phyloP scores from a whole-genome alignment of 92 coral and sea anemone species.

The Anthopleura xanthogrammica region DNA sequence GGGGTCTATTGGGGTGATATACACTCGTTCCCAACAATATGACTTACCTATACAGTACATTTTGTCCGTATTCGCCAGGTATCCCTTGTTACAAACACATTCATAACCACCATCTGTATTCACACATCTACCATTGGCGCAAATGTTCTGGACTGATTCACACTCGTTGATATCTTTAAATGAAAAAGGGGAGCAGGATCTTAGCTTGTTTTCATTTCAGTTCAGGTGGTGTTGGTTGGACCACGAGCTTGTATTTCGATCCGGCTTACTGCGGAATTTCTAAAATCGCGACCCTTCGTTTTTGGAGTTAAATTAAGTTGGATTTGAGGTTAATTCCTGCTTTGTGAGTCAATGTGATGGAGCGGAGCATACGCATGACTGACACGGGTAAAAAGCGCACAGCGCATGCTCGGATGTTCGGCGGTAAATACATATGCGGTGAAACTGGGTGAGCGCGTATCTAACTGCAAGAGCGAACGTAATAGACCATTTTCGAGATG shows the following conservation, averaged over 20 bases:
- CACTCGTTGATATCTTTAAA: slow-evolving; percentile 81
- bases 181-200: background rate
- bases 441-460: too few relatives aligned
- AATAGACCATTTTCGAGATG: too few relatives aligned
- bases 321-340: background rate
- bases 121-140: slow-evolving; percentile 92
- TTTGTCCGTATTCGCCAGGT: slow-evolving; percentile 63
- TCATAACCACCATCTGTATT: slow-evolving; percentile 76
- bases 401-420: too few relatives aligned
- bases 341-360: too few relatives aligned
- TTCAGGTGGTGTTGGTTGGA: background rate
- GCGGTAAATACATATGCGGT: too few relatives aligned
- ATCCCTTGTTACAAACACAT: slow-evolving; percentile 75
- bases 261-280: too few relatives aligned
- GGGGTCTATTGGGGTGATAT: background rate
- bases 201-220: too few relatives aligned
- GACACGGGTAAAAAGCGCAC: too few relatives aligned
- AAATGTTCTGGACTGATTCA: slow-evolving; percentile 51
- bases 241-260: too few relatives aligned
- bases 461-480: too few relatives aligned
- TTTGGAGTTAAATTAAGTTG: background rate
- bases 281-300: too few relatives aligned
- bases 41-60: slow-evolving; percentile 78
- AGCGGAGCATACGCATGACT: too few relatives aligned
- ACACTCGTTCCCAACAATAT: background rate